Conservation (phyloP, 2,113 vertebrate species). For the Megaceryle maxima region DNA sequence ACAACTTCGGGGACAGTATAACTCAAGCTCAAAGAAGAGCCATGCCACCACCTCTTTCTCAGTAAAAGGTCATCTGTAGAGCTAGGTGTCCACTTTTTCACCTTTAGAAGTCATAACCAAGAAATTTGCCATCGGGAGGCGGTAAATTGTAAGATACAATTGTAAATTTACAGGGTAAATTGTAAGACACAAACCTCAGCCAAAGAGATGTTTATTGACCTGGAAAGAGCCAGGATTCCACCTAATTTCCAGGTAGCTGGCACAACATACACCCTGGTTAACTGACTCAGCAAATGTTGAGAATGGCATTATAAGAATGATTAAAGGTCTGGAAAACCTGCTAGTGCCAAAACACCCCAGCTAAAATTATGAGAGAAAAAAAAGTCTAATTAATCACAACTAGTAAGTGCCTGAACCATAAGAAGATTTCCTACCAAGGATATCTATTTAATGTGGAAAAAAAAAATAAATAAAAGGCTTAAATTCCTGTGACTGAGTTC, state of each 20-base stretch:
- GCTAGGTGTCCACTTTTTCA: neutral
- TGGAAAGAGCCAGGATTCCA: neutral
- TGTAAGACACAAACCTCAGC: neutral
- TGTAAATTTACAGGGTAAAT: neutral
- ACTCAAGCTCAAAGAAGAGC: neutral
- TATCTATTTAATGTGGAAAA: neutral
- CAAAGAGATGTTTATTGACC: neutral
- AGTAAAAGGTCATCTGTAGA: neutral
- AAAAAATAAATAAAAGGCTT: neutral
- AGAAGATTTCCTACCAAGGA: neutral
- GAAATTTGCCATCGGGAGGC: neutral
- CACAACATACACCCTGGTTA: neutral
- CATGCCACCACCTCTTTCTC: neutral
- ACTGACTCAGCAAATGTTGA: neutral
- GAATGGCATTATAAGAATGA: neutral
- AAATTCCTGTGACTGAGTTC: neutral
- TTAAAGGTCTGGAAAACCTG: neutral
- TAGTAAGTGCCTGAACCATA: neutral
- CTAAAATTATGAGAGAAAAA: neutral
- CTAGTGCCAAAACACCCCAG: neutral
- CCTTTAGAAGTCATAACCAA: neutral
- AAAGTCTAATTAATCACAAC: neutral
- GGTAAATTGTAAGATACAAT: neutral
- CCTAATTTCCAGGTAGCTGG: neutral
- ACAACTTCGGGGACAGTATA: fast-evolving